phyloP scores from a whole-genome alignment of 2,888 invertebrate species.

The Latrodectus hesperus region DNA sequence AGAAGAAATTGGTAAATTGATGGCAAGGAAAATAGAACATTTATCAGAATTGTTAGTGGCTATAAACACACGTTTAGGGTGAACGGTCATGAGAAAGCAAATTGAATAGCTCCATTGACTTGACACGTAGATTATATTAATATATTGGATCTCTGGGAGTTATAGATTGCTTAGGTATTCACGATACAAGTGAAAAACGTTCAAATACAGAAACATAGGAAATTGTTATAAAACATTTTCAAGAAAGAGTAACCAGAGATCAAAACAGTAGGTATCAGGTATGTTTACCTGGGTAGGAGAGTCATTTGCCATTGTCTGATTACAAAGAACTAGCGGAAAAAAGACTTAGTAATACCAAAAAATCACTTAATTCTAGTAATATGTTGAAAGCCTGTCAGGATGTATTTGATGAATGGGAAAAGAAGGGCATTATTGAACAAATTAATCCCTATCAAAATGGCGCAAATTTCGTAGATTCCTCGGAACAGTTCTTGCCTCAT shows the following conservation, averaged over 20 bases:
- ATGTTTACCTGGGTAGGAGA: too few relatives aligned
- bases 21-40: too few relatives aligned
- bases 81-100: too few relatives aligned
- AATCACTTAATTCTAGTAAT: not conserved
- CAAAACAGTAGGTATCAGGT: too few relatives aligned
- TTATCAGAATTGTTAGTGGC: too few relatives aligned
- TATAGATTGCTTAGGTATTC: not conserved
- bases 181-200: not conserved
- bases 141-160: slow-evolving; percentile 8
- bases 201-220: not conserved
- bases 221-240: slow-evolving; percentile 17
- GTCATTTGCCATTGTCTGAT: too few relatives aligned
- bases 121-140: not conserved
- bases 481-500: too few relatives aligned
- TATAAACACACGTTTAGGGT: too few relatives aligned
- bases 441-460: not conserved
- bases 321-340: not conserved
- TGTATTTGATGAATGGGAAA: slow-evolving; percentile 7
- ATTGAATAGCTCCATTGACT: too few relatives aligned
- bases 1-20: too few relatives aligned
- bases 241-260: not conserved
- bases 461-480: too few relatives aligned
- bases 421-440: not conserved
- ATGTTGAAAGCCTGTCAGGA: too few relatives aligned
- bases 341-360: not conserved